Evolutionary conservation across 92 coral and sea anemone genomes (phyloP).

Genomic region (Palythoa grandis): DNA sequence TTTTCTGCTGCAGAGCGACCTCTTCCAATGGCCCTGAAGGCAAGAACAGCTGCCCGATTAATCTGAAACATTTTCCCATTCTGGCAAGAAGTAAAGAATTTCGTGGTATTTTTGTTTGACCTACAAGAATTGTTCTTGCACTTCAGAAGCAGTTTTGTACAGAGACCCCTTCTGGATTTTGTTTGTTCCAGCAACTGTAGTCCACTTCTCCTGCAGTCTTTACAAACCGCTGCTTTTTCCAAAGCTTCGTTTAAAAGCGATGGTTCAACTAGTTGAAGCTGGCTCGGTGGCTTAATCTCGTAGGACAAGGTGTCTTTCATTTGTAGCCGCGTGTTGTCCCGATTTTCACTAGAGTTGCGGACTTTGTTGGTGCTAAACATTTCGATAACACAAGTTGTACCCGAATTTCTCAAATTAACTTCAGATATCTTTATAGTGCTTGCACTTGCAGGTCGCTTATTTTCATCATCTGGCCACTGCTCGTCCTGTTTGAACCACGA

Average conservation of each 20-base stretch:
- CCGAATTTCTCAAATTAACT: too few relatives aligned
- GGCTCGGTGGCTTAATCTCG: too few relatives aligned
- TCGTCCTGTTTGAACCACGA: too few relatives aligned
- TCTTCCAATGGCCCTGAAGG: constrained; percentile 53
- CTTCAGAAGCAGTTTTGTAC: constrained; percentile 42
- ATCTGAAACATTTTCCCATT: constrained; percentile 45
- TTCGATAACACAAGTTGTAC: too few relatives aligned
- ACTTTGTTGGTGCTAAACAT: too few relatives aligned
- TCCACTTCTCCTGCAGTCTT: constrained; percentile 3
- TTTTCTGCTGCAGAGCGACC: constrained; percentile 61
- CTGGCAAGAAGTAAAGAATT: constrained; percentile 55
- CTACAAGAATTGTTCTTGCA: constrained; percentile 43
- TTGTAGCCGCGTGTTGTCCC: too few relatives aligned
- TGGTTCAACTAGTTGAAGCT: neutral
- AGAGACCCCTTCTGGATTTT: constrained; percentile 43
- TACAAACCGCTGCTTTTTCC: constrained; percentile 10
- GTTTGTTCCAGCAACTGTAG: constrained; percentile 28
- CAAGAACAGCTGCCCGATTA: constrained; percentile 59
- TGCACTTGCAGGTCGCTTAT: too few relatives aligned
- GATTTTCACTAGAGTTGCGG: too few relatives aligned
- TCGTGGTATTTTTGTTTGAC: constrained; percentile 13
- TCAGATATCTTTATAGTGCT: too few relatives aligned
- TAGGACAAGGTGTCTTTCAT: too few relatives aligned
- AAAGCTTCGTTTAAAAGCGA: neutral
- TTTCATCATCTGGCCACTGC: too few relatives aligned